phyloP scores from a whole-genome alignment of 1,140 invertebrate genomes.

The Bombus consobrinus region DNA sequence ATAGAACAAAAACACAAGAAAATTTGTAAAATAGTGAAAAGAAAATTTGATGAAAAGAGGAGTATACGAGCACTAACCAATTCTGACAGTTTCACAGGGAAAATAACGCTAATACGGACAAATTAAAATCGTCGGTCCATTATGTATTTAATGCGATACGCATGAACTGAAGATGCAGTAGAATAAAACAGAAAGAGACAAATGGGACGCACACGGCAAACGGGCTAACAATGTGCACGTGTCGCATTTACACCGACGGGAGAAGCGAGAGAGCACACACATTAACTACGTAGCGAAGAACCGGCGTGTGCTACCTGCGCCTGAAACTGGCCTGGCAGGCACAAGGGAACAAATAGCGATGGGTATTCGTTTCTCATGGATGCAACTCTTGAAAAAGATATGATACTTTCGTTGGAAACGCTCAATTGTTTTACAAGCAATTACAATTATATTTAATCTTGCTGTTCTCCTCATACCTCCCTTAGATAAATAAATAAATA shows the following conservation, averaged over 20 bases:
- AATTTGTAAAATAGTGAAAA: not conserved
- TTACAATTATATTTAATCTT: not conserved
- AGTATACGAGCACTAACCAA: no score
- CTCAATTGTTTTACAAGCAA: not conserved
- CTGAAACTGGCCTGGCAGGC: constrained; percentile 70
- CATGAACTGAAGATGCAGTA: constrained; percentile 9
- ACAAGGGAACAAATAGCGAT: constrained; percentile 69
- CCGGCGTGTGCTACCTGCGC: constrained; percentile 69
- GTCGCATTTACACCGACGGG: not conserved
- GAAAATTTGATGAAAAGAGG: no score
- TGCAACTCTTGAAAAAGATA: not conserved
- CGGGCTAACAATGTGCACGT: not conserved
- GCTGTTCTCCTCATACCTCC: not conserved
- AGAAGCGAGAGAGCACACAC: constrained; percentile 40
- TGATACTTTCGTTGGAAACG: not conserved
- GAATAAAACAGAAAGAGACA: constrained; percentile 16
- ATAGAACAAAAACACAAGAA: not conserved
- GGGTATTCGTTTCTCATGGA: not conserved
- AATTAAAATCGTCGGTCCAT: constrained; percentile 4
- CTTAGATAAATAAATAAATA: no score
- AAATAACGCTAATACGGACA: not conserved
- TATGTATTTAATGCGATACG: constrained; percentile 21
- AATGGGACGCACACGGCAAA: not conserved
- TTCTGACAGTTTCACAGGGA: not conserved
- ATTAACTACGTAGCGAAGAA: constrained; percentile 37